Percentiles rank a stretch among this genome's conserved stretches.
These are phyloP conservation scores for Melanostoma mellinum DNA, from an alignment of 2,888 invertebrate genomes.

Conservation along the genomic window DNA sequence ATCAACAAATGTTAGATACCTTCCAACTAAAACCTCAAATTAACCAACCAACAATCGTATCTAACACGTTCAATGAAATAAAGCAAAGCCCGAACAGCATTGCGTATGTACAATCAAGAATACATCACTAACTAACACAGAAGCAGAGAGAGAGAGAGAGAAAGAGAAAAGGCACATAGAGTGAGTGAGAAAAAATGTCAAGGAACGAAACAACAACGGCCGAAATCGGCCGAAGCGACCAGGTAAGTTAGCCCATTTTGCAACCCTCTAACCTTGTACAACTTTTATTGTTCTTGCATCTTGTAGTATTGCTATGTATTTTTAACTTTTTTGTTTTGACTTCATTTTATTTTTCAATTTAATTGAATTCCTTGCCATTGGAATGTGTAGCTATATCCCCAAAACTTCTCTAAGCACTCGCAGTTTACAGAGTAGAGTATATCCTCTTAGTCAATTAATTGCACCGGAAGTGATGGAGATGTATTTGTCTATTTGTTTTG, in stretches of 20 bases:
- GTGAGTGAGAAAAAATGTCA: slow-evolving; percentile 46
- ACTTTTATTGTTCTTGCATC: slow-evolving; percentile 48
- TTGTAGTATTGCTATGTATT: slow-evolving; percentile 41
- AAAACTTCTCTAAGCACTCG: slow-evolving; percentile 16
- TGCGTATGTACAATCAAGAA: slow-evolving; percentile 67
- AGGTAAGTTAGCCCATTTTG: slow-evolving; percentile 46
- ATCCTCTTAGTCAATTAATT: slow-evolving; percentile 52
- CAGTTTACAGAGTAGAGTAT: slow-evolving; percentile 1
- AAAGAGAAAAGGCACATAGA: no score
- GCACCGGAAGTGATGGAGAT: slow-evolving; percentile 34
- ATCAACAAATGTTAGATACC: slow-evolving; percentile 40
- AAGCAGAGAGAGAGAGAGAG: slow-evolving; percentile 14
- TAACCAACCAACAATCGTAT: slow-evolving; percentile 11
- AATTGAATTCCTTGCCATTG: slow-evolving; percentile 44
- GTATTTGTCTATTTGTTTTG: slow-evolving; percentile 26
- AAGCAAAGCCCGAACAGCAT: slow-evolving; percentile 24
- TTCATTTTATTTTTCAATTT: slow-evolving; percentile 44
- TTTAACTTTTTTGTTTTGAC: slow-evolving; percentile 4
- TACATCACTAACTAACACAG: slow-evolving; percentile 45
- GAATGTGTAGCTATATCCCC: slow-evolving; percentile 35
- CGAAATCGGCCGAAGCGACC: slow-evolving; percentile 68
- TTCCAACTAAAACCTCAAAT: slow-evolving; percentile 22
- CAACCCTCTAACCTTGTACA: not conserved
- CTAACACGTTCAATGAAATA: slow-evolving; percentile 43
- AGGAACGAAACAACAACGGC: slow-evolving; percentile 67